Evolutionary conservation across 2,888 invertebrate genomes (phyloP).

Genomic region (Aradus depressus): DNA sequence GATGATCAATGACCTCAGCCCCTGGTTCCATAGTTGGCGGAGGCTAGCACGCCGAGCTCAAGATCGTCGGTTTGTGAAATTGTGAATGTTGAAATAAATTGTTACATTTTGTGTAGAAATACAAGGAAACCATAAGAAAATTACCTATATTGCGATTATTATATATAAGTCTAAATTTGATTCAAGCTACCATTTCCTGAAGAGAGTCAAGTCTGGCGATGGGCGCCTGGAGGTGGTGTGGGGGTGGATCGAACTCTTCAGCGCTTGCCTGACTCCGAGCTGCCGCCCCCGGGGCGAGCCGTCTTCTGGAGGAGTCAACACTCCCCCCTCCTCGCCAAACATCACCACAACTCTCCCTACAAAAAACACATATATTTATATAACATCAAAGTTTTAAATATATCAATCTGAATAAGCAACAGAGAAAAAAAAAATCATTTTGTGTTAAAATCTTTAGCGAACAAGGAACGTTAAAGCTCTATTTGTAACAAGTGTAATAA

Average conservation of each 20-base stretch:
- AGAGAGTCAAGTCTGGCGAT: conserved; percentile 32
- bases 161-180: no score
- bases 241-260: conserved; percentile 28
- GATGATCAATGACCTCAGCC: no score
- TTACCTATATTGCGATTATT: no score
- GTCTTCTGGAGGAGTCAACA: conserved; percentile 25
- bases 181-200: conserved; percentile 33
- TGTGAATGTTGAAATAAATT: neutral
- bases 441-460: no score
- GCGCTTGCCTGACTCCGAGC: conserved; percentile 29
- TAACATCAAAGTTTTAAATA: neutral
- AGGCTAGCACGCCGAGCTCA: no score
- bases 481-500: neutral
- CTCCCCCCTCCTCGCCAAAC: conserved; percentile 24
- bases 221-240: conserved; percentile 28
- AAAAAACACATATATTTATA: neutral
- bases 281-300: conserved; percentile 31
- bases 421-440: no score
- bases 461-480: no score
- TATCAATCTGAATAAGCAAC: no score
- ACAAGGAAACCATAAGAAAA: no score
- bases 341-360: conserved; percentile 18
- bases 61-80: no score
- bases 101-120: no score
- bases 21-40: no score